phyloP scores from a whole-genome alignment of 2,113 vertebrate genomes.

The Oryzias woworae region DNA sequence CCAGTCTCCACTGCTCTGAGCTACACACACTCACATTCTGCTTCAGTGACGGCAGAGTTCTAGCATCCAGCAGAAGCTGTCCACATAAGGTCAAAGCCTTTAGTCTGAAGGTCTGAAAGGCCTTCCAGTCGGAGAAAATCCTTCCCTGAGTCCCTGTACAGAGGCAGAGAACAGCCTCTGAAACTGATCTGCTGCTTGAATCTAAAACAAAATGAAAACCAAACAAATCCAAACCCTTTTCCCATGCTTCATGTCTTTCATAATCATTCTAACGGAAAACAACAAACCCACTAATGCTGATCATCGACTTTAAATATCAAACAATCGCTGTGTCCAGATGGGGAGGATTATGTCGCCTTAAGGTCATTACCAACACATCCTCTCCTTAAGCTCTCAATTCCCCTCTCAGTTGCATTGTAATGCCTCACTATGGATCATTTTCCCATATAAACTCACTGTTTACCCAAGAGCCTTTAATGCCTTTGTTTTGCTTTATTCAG shows the following conservation, averaged over 20 bases:
- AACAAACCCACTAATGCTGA: slow-evolving; percentile 79
- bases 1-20: too few relatives aligned
- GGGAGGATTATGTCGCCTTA: slow-evolving; percentile 85
- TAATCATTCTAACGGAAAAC: slow-evolving; percentile 66
- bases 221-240: slow-evolving; percentile 69
- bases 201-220: slow-evolving; percentile 77
- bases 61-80: neutral
- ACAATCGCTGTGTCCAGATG: slow-evolving; percentile 84
- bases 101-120: neutral
- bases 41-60: slow-evolving; percentile 19
- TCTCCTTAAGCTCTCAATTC: slow-evolving; percentile 86
- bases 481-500: slow-evolving; percentile 66
- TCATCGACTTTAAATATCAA: slow-evolving; percentile 85
- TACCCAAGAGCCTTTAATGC: slow-evolving; percentile 82
- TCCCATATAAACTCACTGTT: slow-evolving; percentile 83
- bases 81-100: slow-evolving; percentile 5
- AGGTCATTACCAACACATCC: slow-evolving; percentile 88
- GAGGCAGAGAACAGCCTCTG: slow-evolving; percentile 43
- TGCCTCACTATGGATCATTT: slow-evolving; percentile 80
- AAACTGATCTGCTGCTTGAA: slow-evolving; percentile 59
- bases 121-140: slow-evolving; percentile 24
- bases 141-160: neutral
- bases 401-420: slow-evolving; percentile 77
- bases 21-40: neutral
- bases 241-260: slow-evolving; percentile 70